Conservation (phyloP, 2,888 invertebrate genomes). For the Zonitis immaculata region DNA sequence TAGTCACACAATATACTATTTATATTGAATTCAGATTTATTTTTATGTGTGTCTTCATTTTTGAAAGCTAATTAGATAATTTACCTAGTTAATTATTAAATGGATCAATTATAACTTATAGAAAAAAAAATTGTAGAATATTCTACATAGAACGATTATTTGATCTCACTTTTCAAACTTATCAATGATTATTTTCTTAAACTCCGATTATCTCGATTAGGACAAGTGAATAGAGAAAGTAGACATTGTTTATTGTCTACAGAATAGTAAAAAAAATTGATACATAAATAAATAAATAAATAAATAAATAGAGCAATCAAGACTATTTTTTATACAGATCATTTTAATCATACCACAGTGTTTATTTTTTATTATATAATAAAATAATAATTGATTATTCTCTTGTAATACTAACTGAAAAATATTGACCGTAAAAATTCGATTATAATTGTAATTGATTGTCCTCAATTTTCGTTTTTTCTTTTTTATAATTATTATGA, state of each 20-base stretch:
- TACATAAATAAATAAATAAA: neutral
- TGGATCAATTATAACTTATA: too few relatives aligned
- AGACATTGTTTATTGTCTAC: neutral
- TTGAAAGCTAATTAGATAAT: too few relatives aligned
- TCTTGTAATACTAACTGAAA: neutral
- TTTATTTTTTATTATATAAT: neutral
- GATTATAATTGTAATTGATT: neutral
- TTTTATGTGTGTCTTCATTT: too few relatives aligned
- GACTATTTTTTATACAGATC: neutral
- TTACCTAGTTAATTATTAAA: too few relatives aligned
- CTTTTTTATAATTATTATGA: neutral
- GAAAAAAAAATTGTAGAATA: too few relatives aligned
- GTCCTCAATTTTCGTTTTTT: neutral
- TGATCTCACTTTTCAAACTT: neutral
- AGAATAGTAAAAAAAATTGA: neutral
- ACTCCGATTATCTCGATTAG: neutral
- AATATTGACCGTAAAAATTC: neutral
- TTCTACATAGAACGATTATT: too few relatives aligned
- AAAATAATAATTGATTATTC: neutral
- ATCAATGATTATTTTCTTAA: neutral
- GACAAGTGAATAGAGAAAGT: slow-evolving; percentile 2
- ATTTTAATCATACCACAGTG: neutral
- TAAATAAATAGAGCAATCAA: neutral
- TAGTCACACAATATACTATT: too few relatives aligned
- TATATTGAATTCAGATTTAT: too few relatives aligned